Base-by-base conservation (phyloP, 2,888 invertebrate species). In the Acanthococcus lagerstroemiae region DNA sequence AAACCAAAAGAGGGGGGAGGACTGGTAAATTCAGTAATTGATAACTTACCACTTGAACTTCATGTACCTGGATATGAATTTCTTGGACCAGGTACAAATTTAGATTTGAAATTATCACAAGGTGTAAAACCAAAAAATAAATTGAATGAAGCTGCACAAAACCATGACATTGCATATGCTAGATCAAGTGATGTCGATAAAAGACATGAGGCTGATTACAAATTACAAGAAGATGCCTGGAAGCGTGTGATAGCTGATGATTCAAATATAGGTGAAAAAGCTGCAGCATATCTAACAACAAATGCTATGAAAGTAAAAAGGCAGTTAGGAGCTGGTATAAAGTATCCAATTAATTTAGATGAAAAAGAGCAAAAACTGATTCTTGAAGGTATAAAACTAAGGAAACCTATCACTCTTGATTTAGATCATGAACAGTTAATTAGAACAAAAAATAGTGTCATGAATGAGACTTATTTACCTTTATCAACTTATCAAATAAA, bases 191-290 rank as follows among this genome's bases (percentile, higher is more conserved):
- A 68, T 44, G 17, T 68, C 1, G 12, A 52, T 2, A 45, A 63
- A 19, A 25, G 65, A 6, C 67, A 69, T 55, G 61, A 46, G 15
- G 69, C 69, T 9, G 68, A 69, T 50, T 37, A 46, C 45, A 26
- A 54, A n/a, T 44, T 69, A 24, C n/a, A 48, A 19, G 48, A 58
- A 15, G 56, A 55, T 24, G 69, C 68, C 46, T 69, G 69, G 69
- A 55, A 67, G 60, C 7, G 69, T 9, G 65, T 68, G 1, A 58
- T 6, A 15, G 61, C 69, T 45, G 5, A 17, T 6, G 69, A 69
- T 22, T 15, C 69, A 1, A 27, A 15, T 21, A 45, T 69, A 12
- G 61, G 60, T 6, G 69, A 69, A 60, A 56, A 60, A 26, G 48
- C 55, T 4, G 48, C 65, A 9, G 67, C 69, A 5, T 60, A 37